Percentiles rank a stretch among this genome's conserved stretches.
phyloP scores from a whole-genome alignment of 2,888 invertebrate genomes.

The Piscicola geometra region DNA sequence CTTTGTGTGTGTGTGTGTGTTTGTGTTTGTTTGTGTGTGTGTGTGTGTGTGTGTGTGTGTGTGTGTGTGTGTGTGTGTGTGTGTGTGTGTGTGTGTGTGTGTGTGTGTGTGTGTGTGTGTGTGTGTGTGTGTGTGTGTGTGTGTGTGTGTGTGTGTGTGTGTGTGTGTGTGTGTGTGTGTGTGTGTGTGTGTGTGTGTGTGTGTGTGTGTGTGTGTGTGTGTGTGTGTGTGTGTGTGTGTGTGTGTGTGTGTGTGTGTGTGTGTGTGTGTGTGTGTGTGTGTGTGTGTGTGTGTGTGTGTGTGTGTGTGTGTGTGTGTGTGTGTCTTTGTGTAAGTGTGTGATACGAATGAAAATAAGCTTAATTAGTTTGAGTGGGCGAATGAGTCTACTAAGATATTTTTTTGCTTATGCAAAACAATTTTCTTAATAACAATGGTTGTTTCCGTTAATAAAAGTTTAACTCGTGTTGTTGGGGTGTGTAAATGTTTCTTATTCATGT shows the following conservation, averaged over 20 bases:
- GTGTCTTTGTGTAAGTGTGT: not conserved
- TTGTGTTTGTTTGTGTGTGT: no score
- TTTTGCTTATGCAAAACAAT: no score
- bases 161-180: slow-evolving; percentile 30
- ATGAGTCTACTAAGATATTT: no score
- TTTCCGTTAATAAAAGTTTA: no score
- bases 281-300: not conserved
- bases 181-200: slow-evolving; percentile 30
- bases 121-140: slow-evolving; percentile 32
- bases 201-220: not conserved
- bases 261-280: not conserved
- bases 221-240: not conserved
- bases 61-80: slow-evolving; percentile 26
- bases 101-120: slow-evolving; percentile 24
- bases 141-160: slow-evolving; percentile 32
- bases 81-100: slow-evolving; percentile 28
- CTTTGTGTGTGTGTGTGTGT: no score
- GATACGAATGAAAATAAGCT: no score
- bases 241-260: not conserved
- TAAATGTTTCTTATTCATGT: no score
- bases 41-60: slow-evolving; percentile 23
- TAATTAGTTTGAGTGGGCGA: no score
- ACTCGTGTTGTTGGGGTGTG: no score
- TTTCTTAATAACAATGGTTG: no score
- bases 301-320: slow-evolving; percentile 1